These are phyloP conservation scores for Phyto melanocephala DNA, from an alignment of 2,888 invertebrate genomes.

Conservation along the genomic window DNA sequence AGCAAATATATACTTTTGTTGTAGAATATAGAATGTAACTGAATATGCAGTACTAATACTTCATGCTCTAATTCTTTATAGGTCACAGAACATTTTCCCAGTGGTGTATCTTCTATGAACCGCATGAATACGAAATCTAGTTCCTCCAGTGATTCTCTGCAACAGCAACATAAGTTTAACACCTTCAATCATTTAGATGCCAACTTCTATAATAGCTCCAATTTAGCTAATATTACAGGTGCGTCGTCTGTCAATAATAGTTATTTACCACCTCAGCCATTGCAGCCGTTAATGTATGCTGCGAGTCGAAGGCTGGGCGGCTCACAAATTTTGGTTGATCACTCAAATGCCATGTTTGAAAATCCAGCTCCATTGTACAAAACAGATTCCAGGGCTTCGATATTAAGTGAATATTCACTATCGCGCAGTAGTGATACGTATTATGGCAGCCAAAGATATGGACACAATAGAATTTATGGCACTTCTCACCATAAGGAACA, in stretches of 20 bases:
- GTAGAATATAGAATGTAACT: no score
- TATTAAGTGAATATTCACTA: slow-evolving; percentile 77
- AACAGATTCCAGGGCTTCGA: slow-evolving; percentile 78
- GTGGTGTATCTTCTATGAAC: slow-evolving; percentile 64
- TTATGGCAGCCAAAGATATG: slow-evolving; percentile 52
- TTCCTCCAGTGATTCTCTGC: slow-evolving; percentile 79
- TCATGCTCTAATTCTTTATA: no score
- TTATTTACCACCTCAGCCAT: slow-evolving; percentile 66
- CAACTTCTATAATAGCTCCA: slow-evolving; percentile 68
- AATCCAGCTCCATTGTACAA: slow-evolving; percentile 76
- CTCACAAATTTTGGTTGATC: slow-evolving; percentile 75
- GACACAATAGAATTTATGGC: slow-evolving; percentile 71
- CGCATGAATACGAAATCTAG: slow-evolving; percentile 77
- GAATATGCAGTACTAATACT: no score
- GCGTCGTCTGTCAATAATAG: slow-evolving; percentile 53
- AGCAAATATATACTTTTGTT: no score
- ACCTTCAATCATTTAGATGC: slow-evolving; percentile 75
- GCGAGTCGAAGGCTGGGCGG: slow-evolving; percentile 75
- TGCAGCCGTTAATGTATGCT: slow-evolving; percentile 74
- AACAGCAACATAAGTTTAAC: slow-evolving; percentile 75
- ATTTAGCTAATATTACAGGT: slow-evolving; percentile 49
- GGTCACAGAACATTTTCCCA: slow-evolving; percentile 38
- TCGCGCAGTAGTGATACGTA: slow-evolving; percentile 76
- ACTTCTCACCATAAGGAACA: slow-evolving; percentile 76
- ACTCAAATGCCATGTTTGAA: slow-evolving; percentile 69